Base-by-base conservation (phyloP, 2,888 invertebrate species). In the Smittia sp. region DNA sequence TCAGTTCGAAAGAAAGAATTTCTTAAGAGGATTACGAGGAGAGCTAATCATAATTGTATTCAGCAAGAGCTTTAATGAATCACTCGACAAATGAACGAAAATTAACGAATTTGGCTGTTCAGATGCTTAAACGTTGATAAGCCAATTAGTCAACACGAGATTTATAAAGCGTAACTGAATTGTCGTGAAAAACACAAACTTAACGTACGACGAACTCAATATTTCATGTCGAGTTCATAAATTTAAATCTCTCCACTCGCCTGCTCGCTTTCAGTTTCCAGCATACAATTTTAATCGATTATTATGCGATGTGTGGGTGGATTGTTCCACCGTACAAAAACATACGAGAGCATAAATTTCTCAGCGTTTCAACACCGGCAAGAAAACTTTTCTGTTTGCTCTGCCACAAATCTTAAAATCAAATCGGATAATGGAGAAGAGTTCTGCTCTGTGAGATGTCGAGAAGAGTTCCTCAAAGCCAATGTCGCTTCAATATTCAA, bases 241-340 rank as follows among this genome's bases (percentile, higher is more conserved):
- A 67, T 67, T 41, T 67, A 32, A 66, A 66, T 66, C 38, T 66
- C 38, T 18, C 38, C 46, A n/a, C n/a, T 46, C 46, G 6, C 15
- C 9, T 9, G 32, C 32, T 32, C 32, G 32, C 32, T 32, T 46
- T 18, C 52, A 6, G 18, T 15, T 46, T 46, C 9, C 20, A 58
- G 9, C 18, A 58, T 20, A 58, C 18, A 67, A 41, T 41, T 67
- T 67, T 41, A 67, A 67, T 67, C 67, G 67, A 67, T 41, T 67
- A 67, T 39, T 67, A 67, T 67, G 67, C 24, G 67, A 27, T 65
- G 25, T 32, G 67, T 67, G 41, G 67, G 67, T 67, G 67, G 67
- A 67, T 46, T 67, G 46, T 67, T 20, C 18, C n/a, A 63, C n/a
- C 24, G 13, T 62, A 62, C 4, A 32, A 32, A 32, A 32, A 32